These are phyloP conservation scores for Orthonyx spaldingii DNA, from an alignment of 2,113 vertebrate species.

Conservation along the genomic window DNA sequence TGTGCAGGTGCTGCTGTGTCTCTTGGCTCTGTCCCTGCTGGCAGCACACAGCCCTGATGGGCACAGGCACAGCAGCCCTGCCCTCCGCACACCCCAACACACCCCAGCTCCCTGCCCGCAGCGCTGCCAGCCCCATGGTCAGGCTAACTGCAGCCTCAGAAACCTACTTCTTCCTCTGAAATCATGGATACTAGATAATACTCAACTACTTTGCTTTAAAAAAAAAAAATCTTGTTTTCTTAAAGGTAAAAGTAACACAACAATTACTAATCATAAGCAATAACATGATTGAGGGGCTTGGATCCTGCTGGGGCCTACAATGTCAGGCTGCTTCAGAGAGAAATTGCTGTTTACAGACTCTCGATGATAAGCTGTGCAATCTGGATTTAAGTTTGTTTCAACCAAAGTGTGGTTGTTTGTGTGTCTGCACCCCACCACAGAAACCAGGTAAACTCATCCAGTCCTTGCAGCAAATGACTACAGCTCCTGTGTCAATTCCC, in stretches of 20 bases:
- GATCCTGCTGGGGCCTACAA: not conserved
- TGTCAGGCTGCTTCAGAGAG: not conserved
- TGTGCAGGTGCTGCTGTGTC: not conserved
- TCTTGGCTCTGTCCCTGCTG: not conserved
- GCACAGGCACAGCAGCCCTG: not conserved
- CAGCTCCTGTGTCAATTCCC: fast-evolving
- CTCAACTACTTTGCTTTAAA: not conserved
- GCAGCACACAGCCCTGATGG: fast-evolving
- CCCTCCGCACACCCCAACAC: fast-evolving
- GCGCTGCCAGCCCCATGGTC: not conserved
- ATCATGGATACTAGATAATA: not conserved
- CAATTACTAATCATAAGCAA: not conserved
- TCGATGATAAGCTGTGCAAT: not conserved
- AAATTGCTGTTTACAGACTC: conserved; percentile 18
- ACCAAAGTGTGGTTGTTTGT: not conserved
- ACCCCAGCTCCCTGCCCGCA: fast-evolving
- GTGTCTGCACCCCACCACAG: not conserved
- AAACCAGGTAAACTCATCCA: not conserved
- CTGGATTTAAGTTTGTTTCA: not conserved
- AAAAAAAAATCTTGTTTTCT: not conserved
- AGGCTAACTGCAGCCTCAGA: not conserved
- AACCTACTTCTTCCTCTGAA: not conserved
- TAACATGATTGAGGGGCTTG: not conserved
- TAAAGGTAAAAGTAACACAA: not conserved
- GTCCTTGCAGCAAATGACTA: not conserved